Conservation (phyloP, 2,888 invertebrate species). For the Invenusta paracnida region DNA sequence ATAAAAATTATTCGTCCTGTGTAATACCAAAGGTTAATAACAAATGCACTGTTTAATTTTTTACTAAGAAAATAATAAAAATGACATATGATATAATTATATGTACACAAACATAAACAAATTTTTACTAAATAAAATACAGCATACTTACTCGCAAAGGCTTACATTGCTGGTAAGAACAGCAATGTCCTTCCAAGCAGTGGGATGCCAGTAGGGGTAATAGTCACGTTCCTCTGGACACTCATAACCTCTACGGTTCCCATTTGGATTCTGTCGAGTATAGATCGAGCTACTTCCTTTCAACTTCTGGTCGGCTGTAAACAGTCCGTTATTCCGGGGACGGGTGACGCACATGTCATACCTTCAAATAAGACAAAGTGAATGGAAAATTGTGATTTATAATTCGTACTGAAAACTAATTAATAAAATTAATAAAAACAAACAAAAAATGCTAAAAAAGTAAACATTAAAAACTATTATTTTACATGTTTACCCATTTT, state of each 20-base stretch:
- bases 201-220: constrained; percentile 61
- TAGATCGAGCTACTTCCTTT: constrained; percentile 53
- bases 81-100: too few species aligned
- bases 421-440: too few species aligned
- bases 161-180: constrained; percentile 53
- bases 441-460: too few species aligned
- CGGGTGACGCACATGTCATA: constrained; percentile 31
- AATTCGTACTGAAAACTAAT: too few species aligned
- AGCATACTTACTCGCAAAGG: constrained; percentile 11
- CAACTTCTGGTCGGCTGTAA: constrained; percentile 58
- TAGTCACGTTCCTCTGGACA: constrained; percentile 61
- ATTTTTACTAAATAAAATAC: too few species aligned
- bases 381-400: neutral
- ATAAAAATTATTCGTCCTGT: too few species aligned
- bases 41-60: too few species aligned
- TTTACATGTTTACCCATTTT: too few species aligned
- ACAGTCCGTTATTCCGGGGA: constrained; percentile 51
- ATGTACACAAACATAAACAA: too few species aligned
- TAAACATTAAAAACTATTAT: too few species aligned
- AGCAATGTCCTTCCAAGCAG: constrained; percentile 59
- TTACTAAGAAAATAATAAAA: too few species aligned
- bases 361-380: neutral
- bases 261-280: constrained; percentile 58
- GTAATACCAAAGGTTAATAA: too few species aligned
- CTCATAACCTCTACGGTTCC: constrained; percentile 57